A percentile compares a stretch with the other conserved stretches of the same genome.
Evolutionary conservation across 2,113 vertebrate species (phyloP).

Genomic region (Meles meles): DNA sequence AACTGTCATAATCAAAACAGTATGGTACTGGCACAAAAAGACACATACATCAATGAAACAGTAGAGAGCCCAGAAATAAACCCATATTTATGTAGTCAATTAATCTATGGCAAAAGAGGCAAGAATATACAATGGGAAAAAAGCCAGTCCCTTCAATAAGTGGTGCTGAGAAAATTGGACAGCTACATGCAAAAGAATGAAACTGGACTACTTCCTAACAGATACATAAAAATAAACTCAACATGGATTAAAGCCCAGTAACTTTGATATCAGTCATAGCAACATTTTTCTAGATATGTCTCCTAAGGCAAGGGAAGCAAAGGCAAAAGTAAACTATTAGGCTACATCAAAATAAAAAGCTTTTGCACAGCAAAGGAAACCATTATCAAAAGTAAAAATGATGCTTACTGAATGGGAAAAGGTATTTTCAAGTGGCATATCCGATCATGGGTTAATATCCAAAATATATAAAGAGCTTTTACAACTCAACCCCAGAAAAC

Average conservation of each 20-base stretch:
- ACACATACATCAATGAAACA: not conserved
- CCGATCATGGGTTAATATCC: not conserved
- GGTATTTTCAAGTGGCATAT: not conserved
- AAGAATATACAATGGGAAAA: not conserved
- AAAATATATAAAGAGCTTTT: not conserved
- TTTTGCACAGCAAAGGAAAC: not conserved
- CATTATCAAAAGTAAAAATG: not conserved
- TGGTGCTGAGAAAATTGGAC: not conserved
- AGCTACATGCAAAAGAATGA: not conserved
- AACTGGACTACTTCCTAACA: not conserved
- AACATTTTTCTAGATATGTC: not conserved
- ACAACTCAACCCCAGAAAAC: not conserved
- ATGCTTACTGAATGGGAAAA: not conserved
- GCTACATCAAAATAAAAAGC: not conserved
- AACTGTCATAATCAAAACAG: not conserved
- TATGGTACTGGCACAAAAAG: not conserved
- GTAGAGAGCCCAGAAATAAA: not conserved
- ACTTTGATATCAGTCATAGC: not conserved
- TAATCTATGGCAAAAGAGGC: not conserved
- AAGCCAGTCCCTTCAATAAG: not conserved
- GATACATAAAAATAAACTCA: not conserved
- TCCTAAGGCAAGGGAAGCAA: not conserved
- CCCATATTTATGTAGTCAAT: not conserved
- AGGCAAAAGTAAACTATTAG: not conserved
- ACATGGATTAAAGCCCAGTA: not conserved